phyloP scores from a whole-genome alignment of 2,113 vertebrate genomes.

The Odontophorus gujanensis region DNA sequence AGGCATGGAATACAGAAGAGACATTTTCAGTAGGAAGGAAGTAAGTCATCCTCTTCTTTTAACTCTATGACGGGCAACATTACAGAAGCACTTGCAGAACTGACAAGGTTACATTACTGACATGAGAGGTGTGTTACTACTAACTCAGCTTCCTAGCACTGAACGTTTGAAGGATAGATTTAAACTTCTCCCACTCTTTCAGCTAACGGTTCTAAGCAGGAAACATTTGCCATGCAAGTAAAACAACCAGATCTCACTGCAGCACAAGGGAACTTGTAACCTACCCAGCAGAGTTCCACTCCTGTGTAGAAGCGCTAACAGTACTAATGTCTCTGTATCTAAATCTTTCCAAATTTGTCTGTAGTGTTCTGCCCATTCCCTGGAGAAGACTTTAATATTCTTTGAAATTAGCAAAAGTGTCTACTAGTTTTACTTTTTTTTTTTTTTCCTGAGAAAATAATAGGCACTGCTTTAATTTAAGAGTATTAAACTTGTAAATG shows the following conservation, averaged over 20 bases:
- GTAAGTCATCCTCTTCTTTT: neutral
- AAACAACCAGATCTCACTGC: neutral
- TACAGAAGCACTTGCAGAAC: neutral
- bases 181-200: slow-evolving; percentile 1
- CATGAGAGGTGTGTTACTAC: neutral
- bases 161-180: neutral
- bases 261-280: neutral
- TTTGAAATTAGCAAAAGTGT: neutral
- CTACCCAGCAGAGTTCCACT: neutral
- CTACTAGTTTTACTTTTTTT: neutral
- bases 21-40: neutral
- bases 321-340: neutral
- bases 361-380: neutral
- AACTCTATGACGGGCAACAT: neutral
- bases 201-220: neutral
- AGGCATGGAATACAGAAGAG: neutral
- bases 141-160: neutral
- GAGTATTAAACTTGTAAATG: neutral
- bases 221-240: neutral
- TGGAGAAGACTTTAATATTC: neutral
- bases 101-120: neutral
- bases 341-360: neutral
- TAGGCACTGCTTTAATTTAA: neutral
- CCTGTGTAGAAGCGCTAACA: neutral
- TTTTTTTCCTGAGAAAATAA: neutral